Evolutionary conservation across 2,113 vertebrate genomes (phyloP), one percentile per base, ranked within the genome.

Genomic region (Aleadryas rufinucha): DNA sequence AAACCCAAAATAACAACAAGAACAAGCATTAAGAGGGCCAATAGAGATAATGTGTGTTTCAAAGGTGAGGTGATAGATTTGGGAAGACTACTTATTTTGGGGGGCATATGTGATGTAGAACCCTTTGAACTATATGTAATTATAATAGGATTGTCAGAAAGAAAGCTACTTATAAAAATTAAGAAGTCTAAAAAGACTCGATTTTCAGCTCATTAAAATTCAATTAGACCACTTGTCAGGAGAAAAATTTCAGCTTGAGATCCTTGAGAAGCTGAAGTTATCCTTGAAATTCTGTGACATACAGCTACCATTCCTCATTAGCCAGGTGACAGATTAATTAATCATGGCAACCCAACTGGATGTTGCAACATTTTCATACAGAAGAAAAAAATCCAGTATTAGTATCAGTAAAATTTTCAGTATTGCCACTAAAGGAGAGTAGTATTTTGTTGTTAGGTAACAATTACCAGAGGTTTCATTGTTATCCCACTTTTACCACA

Each of bases 201-300:
- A 84, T 95, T 97, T 97, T 76, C 28, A 94, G 37, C 84, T 96
- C 66, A 95, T 93, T 96, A 77, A 93, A 97, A 96, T 97, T 95
- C 90, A 95, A 84, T 96, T 92, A 96, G 37, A 37, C 54, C 35
- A 71, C 87, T 95, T 96, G 39, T 93, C 61, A 89, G 91, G 86
- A 77, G 80, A 96, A 80, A 93, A 97, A 90, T 13, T 86, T 91
- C 57, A 87, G 13, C 87, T 88, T 75, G 71, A 96, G 63, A 84
- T 94, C 54, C 60, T 81, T 44, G 19, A 96, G 92, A 97, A 97
- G 49, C 69, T 90, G 78, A 95, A 97, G 79, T 87, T 97, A 65
- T 90, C 83, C 90, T 98, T 97, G 94, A 97, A 95, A 96, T 96
- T 95, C 87, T 83, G 42, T 94, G 70, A 61, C 84, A 63, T 52